Percentiles rank a stretch among this genome's conserved stretches.
phyloP scores from a whole-genome alignment of 2,113 vertebrate genomes.

The Dissostichus mawsoni region DNA sequence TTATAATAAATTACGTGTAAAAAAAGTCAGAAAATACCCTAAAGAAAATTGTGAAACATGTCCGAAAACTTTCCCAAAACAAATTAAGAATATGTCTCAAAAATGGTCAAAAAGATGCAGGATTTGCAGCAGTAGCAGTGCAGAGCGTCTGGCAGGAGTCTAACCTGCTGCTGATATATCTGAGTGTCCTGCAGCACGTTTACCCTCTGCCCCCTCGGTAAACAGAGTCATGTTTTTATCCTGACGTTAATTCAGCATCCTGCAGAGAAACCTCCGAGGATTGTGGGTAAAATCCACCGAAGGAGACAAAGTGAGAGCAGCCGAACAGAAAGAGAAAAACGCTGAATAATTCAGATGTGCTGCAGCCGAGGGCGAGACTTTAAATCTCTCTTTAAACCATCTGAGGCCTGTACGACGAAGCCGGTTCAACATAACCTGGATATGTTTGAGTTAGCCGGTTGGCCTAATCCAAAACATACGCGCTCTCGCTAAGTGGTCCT shows the following conservation, averaged over 20 bases:
- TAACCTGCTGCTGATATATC: background rate
- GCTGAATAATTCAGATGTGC: conserved; percentile 66
- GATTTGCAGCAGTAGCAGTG: too few relatives aligned
- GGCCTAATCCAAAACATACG: too few relatives aligned
- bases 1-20: too few relatives aligned
- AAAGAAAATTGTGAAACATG: too few relatives aligned
- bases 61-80: too few relatives aligned
- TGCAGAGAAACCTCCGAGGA: conserved; percentile 15
- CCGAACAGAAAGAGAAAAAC: conserved; percentile 57
- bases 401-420: too few relatives aligned
- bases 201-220: conserved; percentile 20
- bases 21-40: too few relatives aligned
- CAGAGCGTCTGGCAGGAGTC: background rate
- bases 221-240: conserved; percentile 36
- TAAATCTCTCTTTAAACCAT: background rate
- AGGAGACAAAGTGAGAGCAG: conserved; percentile 38
- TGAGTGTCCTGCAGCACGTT: background rate
- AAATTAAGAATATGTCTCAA: too few relatives aligned
- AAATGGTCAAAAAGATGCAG: too few relatives aligned
- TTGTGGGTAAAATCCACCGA: conserved; percentile 34
- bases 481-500: too few relatives aligned
- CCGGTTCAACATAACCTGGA: too few relatives aligned
- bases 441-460: too few relatives aligned
- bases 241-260: conserved; percentile 12
- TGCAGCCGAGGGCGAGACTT: conserved; percentile 22